Base-by-base conservation (phyloP, 2,797 vertebrate genomes). In the Choloepus didactylus region DNA sequence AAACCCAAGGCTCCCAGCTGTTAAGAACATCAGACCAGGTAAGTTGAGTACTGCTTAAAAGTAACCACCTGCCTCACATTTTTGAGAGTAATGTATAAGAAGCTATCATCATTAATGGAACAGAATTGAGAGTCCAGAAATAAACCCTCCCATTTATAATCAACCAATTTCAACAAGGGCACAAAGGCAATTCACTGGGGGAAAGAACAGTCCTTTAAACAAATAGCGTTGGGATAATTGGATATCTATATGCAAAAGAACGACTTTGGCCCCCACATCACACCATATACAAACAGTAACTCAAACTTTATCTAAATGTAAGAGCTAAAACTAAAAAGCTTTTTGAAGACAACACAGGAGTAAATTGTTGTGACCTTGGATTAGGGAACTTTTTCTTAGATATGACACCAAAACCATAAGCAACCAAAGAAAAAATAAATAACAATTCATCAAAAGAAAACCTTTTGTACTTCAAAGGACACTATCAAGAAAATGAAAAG, bases 401-500 rank as follows among this genome's bases (percentile, higher is more conserved):
- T 41, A 54, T 35, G 35, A 87, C 41, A 75, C 16, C 44, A 82
- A 87, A 92, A 90, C 27, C 2, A 56, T 29, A 94, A 70, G 49
- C 29, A 86, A 67, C 7, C 35, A 87, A 64, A 77, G 44, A 75
- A 86, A 89, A 75, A 35, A 41, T 41, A 70, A 90, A 73, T 3
- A 31, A 44, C 51, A 83, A 56, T 83, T 95, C 29, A 89, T 72
- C 41, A 89, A 96, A 87, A 92, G 73, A 25, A 87, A 29, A 84
- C 84, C 21, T n/a, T 51, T 6, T 35, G 35, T 84, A 21, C 23
- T 64, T 90, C 54, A 79, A 73, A 92, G 10, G 41, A n/a, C 21
- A 73, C 4, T 44, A 76, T 54, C 1, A 80, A 60, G 16, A 80
- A 80, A 49, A 4, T 67, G 81, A 12, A 84, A 95, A 35, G 35